Evolutionary conservation across 2,797 vertebrate species (phyloP).

Genomic region (Steatocranus sp.): DNA sequence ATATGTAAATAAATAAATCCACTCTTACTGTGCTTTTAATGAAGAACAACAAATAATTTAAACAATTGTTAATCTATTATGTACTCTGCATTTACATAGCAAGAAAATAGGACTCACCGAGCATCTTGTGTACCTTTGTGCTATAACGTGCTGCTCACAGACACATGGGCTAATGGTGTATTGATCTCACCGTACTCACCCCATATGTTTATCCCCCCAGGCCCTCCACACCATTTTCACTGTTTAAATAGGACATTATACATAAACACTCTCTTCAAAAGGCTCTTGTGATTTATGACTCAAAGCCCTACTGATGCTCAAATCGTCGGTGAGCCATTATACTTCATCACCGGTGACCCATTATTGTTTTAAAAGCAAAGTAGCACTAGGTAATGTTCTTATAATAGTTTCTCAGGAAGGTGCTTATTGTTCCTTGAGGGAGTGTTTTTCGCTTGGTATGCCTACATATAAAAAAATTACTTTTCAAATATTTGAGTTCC

Average conservation of each 20-base stretch:
- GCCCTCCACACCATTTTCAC: slow-evolving; percentile 60
- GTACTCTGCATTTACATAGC: slow-evolving; percentile 37
- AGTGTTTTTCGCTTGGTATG: background rate
- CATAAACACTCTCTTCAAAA: slow-evolving; percentile 67
- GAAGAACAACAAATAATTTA: slow-evolving; percentile 30
- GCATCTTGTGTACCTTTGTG: slow-evolving; percentile 45
- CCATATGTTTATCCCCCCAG: slow-evolving; percentile 68
- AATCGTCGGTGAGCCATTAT: slow-evolving; percentile 32
- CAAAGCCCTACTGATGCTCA: slow-evolving; percentile 48
- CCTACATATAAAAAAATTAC: background rate
- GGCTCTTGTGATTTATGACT: slow-evolving; percentile 60
- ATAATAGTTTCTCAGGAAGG: slow-evolving; percentile 32
- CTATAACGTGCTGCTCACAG: slow-evolving; percentile 48
- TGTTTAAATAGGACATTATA: slow-evolving; percentile 69
- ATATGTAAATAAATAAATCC: background rate
- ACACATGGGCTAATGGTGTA: slow-evolving; percentile 70
- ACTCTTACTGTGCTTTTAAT: slow-evolving; percentile 7
- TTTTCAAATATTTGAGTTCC: background rate
- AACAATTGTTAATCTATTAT: slow-evolving; percentile 23
- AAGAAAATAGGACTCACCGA: slow-evolving; percentile 56
- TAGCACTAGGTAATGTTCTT: slow-evolving; percentile 21
- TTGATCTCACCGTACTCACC: slow-evolving; percentile 66
- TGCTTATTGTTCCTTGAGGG: background rate
- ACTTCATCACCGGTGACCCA: slow-evolving; percentile 40
- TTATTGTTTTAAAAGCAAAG: slow-evolving; percentile 48